Evolutionary conservation across 37 sponge, comb jelly and placozoan genomes (phyloP), one percentile per base, ranked within the genome.

Genomic region (Ianthella basta): DNA sequence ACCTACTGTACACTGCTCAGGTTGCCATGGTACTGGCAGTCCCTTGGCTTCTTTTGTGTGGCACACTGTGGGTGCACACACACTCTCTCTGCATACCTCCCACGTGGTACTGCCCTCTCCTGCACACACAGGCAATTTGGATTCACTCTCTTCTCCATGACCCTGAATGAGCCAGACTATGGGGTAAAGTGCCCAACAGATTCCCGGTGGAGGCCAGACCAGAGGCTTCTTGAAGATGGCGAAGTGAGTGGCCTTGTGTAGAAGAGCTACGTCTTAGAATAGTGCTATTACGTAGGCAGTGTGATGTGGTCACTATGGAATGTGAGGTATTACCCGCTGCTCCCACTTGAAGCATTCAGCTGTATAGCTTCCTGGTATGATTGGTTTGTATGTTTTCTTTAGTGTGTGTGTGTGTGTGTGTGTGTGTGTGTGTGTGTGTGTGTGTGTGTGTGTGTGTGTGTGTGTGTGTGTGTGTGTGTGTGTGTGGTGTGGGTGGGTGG

Each of bases 121-220:
- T n/a, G n/a, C n/a, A n/a, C n/a, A 8, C 83, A 87, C 53, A 90
- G 90, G 66, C 91, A 93, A 66, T 98, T 85, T 70, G 99, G 99
- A 10, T 98, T 94, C 91, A 96, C 96, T 21, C 84, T 85, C 20
- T 92, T 98, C 56, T 57, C 96, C 55, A 72, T 98, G 87, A 88
- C 72, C 10, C 90, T 98, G 35, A 98, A 98, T 61, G 93, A 98
- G 53, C 64, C 33, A 0, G 91, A 91, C 73, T 15, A 59, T 66
- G 86, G 36, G 23, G 74, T 85, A 20, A 80, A 78, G 0, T 95
- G 93, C 80, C 95, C 93, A 1, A 98, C 99, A 18, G 99, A 98
- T 72, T 94, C 96, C 0, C 66, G 99, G 16, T 24, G 41, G 25
- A 54, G 99, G 41, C 95, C 94, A 10, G 99, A 98, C 83, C 91